Percentiles rank a stretch among this genome's conserved stretches.
phyloP scores from a whole-genome alignment of 2,113 vertebrate species.

The Aix galericulata region DNA sequence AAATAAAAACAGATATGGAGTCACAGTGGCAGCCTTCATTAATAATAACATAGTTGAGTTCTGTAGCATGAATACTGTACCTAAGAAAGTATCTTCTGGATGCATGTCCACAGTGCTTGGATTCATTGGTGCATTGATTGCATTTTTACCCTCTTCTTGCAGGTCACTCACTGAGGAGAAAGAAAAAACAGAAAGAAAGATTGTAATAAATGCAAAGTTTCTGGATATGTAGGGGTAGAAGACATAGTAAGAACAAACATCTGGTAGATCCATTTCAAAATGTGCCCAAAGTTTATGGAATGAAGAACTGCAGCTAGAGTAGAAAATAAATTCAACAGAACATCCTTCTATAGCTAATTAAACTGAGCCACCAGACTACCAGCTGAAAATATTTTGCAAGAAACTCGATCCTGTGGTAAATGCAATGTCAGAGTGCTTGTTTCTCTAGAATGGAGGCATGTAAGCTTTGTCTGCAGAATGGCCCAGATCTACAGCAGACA shows the following conservation, averaged over 20 bases:
- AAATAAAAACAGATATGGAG: neutral
- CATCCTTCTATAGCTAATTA: neutral
- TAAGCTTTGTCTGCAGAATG: neutral
- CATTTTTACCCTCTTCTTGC: conserved; percentile 94
- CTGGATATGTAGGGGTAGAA: neutral
- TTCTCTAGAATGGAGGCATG: neutral
- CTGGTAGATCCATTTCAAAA: conserved; percentile 2
- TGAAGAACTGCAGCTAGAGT: neutral
- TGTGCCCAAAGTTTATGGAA: neutral
- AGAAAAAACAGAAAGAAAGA: neutral
- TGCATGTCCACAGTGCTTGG: conserved; percentile 81
- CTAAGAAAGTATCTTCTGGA: conserved; percentile 90
- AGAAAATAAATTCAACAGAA: conserved; percentile 33
- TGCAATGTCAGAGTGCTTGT: neutral
- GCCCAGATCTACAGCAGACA: neutral
- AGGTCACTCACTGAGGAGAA: conserved; percentile 88
- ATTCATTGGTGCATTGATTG: conserved; percentile 90
- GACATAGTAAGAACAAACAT: neutral
- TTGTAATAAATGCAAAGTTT: neutral
- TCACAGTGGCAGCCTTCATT: neutral
- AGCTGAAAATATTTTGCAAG: neutral
- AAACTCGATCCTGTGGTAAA: neutral
- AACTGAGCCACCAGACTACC: neutral
- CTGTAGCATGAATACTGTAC: conserved; percentile 62
- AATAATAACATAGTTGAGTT: neutral